These are phyloP conservation scores for Cataglyphis rosenhaueri DNA, from an alignment of 2,888 invertebrate genomes.

Conservation along the genomic window DNA sequence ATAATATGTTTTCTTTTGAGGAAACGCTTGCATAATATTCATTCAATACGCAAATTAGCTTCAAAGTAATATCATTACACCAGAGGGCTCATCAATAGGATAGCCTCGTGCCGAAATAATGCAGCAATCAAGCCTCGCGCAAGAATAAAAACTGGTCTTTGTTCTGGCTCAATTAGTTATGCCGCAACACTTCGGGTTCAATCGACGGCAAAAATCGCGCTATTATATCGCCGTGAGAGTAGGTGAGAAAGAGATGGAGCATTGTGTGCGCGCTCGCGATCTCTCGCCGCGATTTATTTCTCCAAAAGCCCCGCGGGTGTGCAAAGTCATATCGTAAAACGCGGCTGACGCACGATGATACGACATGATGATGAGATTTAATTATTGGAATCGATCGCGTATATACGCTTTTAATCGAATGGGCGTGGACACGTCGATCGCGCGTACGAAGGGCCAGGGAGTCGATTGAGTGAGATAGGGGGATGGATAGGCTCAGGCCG, in stretches of 20 bases:
- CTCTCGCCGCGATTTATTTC: constrained; percentile 52
- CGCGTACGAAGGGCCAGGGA: constrained; percentile 68
- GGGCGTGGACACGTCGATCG: constrained; percentile 75
- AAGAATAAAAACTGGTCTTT: constrained; percentile 41
- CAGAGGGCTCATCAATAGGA: constrained; percentile 22
- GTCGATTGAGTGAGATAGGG: constrained; percentile 49
- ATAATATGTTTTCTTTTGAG: constrained; percentile 9
- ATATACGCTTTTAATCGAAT: constrained; percentile 78
- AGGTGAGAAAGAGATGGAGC: background rate
- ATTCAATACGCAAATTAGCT: constrained; percentile 31
- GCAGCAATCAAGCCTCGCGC: constrained; percentile 22
- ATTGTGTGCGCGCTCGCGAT: constrained; percentile 39
- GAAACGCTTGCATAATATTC: background rate
- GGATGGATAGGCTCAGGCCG: constrained; percentile 38
- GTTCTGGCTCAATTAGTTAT: constrained; percentile 45
- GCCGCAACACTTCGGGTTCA: constrained; percentile 41
- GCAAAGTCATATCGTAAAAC: constrained; percentile 56
- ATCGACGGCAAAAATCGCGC: constrained; percentile 47
- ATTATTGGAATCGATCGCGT: constrained; percentile 80
- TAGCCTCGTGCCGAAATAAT: constrained; percentile 37
- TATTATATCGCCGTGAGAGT: constrained; percentile 17
- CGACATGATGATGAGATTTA: constrained; percentile 75
- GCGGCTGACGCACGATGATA: constrained; percentile 57
- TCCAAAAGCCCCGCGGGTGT: constrained; percentile 42
- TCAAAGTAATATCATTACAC: constrained; percentile 8